Evolutionary conservation across 64 coral and sea anemone genomes (phyloP), one percentile per base, ranked within the genome.

Genomic region (Montipora capricornis): DNA sequence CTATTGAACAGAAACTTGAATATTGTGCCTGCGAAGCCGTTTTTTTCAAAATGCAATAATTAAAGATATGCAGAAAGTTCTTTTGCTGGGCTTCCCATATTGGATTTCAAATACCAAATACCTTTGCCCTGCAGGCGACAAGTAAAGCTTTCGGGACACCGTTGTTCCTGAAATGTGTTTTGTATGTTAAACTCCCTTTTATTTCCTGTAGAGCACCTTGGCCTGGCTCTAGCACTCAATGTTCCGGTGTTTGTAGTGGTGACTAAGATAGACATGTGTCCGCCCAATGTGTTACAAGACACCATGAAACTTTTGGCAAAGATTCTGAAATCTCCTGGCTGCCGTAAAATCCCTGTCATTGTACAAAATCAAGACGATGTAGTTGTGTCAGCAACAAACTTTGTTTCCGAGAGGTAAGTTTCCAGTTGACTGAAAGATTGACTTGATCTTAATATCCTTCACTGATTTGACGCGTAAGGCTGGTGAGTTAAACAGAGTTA

Each of bases 221-320:
- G 98, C 46, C 58, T 99, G 19, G 98, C 98, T 3, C 58, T 99
- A 8, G 98, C 95, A 11, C 90, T 99, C 8, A 99, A 99, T 81
- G 98, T 99, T 1, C 98, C 98, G 59, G 98, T 99, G 26, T 99
- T 99, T 94, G 98, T 99, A 10, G 98, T 99, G 7, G 95, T 99
- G 16, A 99, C 98, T 12, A 99, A 99, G 76, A 96, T 99, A 50
- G 98, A 99, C 90, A 99, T 99, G 98, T 99, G 98, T 53, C 98
- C 98, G 16, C 95, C 95, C 14, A 99, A 99, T 96, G 98, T 99
- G 44, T 87, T 99, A 10, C 98, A 99, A 92, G 95, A 99, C 46
- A 99, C 98, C 24, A 94, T 99, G 89, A 99, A 96, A 74, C 89
- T 99, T 6, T 87, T 99, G 1, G 49, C 93, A 45, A 96, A 92